Percentiles rank a stretch among this genome's conserved stretches.
Conservation (phyloP, 2,888 invertebrate species). For the Automeris io region DNA sequence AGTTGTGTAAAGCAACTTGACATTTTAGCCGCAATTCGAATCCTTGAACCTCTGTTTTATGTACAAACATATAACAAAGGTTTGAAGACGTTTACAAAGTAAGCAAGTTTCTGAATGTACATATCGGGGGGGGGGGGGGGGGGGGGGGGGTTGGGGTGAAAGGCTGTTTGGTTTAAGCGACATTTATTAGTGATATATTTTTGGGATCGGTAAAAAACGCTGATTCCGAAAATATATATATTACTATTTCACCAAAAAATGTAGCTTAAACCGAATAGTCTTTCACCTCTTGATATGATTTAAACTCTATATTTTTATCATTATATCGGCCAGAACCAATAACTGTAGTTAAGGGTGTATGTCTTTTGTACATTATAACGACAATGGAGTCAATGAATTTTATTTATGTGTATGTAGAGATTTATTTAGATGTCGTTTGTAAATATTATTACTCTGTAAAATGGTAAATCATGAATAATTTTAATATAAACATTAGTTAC, state of each 20-base stretch:
- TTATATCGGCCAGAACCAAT: slow-evolving; percentile 42
- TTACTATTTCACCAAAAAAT: no score
- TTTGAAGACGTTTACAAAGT: slow-evolving; percentile 1
- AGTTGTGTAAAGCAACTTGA: slow-evolving; percentile 1
- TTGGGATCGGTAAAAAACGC: no score
- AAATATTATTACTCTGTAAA: slow-evolving; percentile 75
- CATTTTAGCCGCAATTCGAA: not conserved
- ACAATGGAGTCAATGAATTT: slow-evolving; percentile 73
- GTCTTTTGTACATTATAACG: slow-evolving; percentile 64
- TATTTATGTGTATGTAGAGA: slow-evolving; percentile 72
- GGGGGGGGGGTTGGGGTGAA: no score
- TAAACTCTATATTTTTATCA: slow-evolving; percentile 24
- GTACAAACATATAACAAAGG: slow-evolving; percentile 1
- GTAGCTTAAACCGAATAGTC: no score
- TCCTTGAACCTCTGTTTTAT: slow-evolving; percentile 1
- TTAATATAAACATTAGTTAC: slow-evolving; percentile 74
- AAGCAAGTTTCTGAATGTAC: not conserved
- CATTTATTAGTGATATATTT: not conserved
- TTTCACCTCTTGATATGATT: slow-evolving; percentile 3
- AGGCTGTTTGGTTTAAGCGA: no score
- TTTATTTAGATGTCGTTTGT: slow-evolving; percentile 68
- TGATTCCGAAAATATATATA: no score
- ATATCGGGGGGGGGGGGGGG: no score
- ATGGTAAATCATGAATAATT: slow-evolving; percentile 76
- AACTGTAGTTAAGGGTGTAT: slow-evolving; percentile 41